Percentiles rank a stretch among this genome's conserved stretches.
phyloP scores from a whole-genome alignment of 2,888 invertebrate species.

The Thymelicus sylvestris region DNA sequence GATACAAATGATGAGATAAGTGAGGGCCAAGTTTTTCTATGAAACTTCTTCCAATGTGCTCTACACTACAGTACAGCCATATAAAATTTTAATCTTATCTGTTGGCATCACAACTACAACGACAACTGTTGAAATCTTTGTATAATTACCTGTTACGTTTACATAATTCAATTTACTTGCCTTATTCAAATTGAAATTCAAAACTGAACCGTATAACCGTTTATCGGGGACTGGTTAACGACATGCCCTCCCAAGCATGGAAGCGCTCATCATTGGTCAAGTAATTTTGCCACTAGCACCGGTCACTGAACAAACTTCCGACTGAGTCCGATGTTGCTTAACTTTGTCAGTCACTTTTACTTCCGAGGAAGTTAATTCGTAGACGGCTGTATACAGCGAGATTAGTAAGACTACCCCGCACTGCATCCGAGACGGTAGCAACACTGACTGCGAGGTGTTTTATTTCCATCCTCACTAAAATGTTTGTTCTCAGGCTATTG shows the following conservation, averaged over 20 bases:
- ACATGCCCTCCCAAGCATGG: background rate
- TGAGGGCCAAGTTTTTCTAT: too few relatives aligned
- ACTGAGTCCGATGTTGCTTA: background rate
- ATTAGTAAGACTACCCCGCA: background rate
- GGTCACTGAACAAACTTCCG: background rate
- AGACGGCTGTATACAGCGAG: background rate
- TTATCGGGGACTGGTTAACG: background rate
- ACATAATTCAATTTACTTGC: background rate
- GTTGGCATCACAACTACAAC: too few relatives aligned
- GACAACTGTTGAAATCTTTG: background rate
- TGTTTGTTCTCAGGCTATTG: background rate
- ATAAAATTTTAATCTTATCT: too few relatives aligned
- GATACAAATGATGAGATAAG: too few relatives aligned
- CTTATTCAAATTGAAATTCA: background rate
- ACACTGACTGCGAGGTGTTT: background rate
- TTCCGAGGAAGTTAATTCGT: conserved; percentile 4
- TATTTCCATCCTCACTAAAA: background rate
- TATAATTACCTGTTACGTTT: background rate
- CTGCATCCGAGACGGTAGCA: background rate
- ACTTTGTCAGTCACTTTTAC: background rate
- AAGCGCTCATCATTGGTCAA: background rate
- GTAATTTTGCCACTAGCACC: background rate
- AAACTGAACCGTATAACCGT: background rate
- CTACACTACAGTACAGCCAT: too few relatives aligned
- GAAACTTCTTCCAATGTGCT: too few relatives aligned